phyloP scores from a whole-genome alignment of 1,140 invertebrate genomes.

The Trachymyrmex septentrionalis region DNA sequence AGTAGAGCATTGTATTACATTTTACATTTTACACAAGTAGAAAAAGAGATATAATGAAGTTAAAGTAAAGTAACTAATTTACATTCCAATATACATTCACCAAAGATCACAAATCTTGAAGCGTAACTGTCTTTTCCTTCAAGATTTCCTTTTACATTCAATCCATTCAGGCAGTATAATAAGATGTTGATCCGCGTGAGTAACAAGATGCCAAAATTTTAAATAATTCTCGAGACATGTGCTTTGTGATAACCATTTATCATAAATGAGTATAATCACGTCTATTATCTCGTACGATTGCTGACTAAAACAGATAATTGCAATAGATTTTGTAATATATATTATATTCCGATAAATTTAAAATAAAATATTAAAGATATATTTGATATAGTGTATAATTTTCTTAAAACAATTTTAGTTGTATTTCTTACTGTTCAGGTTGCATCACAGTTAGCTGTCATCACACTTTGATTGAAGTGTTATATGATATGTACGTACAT shows the following conservation, averaged over 20 bases:
- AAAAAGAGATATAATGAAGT: not conserved
- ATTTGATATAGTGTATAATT: constrained; percentile 4
- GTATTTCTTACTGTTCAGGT: constrained; percentile 9
- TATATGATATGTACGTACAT: not conserved
- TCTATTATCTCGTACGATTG: constrained; percentile 24
- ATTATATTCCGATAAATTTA: not conserved
- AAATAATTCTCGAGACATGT: not conserved
- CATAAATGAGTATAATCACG: constrained; percentile 12
- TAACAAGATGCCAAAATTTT: not conserved
- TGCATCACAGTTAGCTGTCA: not conserved
- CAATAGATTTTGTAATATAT: constrained; percentile 18
- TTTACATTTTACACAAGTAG: not conserved
- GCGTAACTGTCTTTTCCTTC: not conserved
- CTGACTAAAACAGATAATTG: constrained; percentile 12
- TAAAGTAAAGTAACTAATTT: not conserved
- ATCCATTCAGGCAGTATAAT: not conserved
- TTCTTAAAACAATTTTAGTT: constrained; percentile 17
- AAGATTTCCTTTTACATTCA: not conserved
- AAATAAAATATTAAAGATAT: not conserved
- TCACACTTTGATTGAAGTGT: not conserved
- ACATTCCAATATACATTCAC: not conserved
- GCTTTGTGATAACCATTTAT: not conserved
- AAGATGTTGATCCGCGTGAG: not conserved
- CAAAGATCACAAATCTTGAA: not conserved
- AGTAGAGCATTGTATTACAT: not conserved